phyloP scores from a whole-genome alignment of 2,888 invertebrate species.

The Oscheius myriophilus region DNA sequence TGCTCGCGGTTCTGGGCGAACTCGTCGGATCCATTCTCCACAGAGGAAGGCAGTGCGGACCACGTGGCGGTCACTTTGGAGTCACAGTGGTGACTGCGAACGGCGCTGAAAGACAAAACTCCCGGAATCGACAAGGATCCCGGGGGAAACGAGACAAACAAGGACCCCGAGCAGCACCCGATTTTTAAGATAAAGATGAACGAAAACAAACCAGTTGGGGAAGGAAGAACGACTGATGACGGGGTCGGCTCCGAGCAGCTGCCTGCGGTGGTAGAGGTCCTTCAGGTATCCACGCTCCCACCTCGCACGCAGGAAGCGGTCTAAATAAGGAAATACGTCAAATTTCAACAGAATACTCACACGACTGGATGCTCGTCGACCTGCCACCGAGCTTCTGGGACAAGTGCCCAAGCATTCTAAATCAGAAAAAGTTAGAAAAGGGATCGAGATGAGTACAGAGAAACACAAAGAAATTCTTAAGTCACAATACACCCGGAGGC shows the following conservation, averaged over 20 bases:
- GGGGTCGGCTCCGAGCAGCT: slow-evolving; percentile 65
- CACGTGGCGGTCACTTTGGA: slow-evolving; percentile 43
- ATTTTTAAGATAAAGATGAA: neutral
- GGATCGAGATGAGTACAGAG: no score
- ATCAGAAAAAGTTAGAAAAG: no score
- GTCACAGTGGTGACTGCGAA: slow-evolving; percentile 44
- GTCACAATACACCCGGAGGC: no score
- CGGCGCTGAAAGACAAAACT: slow-evolving; percentile 18
- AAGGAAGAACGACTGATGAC: slow-evolving; percentile 57
- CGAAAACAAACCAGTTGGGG: slow-evolving; percentile 64
- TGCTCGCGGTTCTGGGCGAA: slow-evolving; percentile 56
- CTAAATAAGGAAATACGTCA: slow-evolving; percentile 24
- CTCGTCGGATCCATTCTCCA: slow-evolving; percentile 54
- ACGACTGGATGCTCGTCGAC: slow-evolving; percentile 36
- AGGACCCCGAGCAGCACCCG: neutral
- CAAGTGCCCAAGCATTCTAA: slow-evolving; percentile 34
- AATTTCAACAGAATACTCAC: slow-evolving; percentile 30
- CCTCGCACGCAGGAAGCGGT: slow-evolving; percentile 52
- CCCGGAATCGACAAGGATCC: neutral
- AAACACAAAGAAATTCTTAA: no score
- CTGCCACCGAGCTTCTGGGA: slow-evolving; percentile 39
- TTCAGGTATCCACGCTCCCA: slow-evolving; percentile 66
- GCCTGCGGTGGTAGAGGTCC: slow-evolving; percentile 66
- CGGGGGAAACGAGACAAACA: neutral
- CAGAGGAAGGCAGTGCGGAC: slow-evolving; percentile 49